Base-by-base conservation (phyloP, 2,797 vertebrate genomes). In the Discoglossus pictus region DNA sequence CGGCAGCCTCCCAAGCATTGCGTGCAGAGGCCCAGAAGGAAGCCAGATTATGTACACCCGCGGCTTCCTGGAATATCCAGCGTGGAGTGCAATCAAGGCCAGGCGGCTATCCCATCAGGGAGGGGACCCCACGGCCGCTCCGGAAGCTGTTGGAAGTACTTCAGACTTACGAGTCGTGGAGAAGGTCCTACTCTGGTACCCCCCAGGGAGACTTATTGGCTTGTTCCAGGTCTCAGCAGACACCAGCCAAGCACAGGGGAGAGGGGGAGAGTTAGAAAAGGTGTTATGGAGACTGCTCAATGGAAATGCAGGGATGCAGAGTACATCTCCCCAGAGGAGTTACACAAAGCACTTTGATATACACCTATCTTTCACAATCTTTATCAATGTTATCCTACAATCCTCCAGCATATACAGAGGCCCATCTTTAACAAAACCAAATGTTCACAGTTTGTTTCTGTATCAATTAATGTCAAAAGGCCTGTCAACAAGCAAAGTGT, bases 101-200 rank as follows among this genome's bases (percentile, higher is more conserved):
- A 71, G 36, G 68, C 60, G 52, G 60, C 68, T 56, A 64, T 63
- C 68, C 68, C 68, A 56, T 71, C 53, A 63, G 68, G 60, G 60
- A 71, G 60, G 68, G 59, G 52, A 71, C 68, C 67, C 59, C 68
- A 39, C 43, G 24, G 46, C 60, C 43, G 44, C 43, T 71, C 52
- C 60, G 68, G 68, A 71, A 71, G 68, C 68, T 71, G 52, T 71
- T 71, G 68, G 68, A 71, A 71, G 59, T 62, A 71, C 60, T 71
- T 71, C 42, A 71, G 68, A 71, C 60, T 64, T 56, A 36, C 1
- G 55, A 62, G 60, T 51, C 48, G 68, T 64, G 36, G 18, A n/a
- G 53, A 63, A 51, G 59, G 25, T 12, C 52, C 52, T 51, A 25
- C 52, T 48, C 36, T 43, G 25, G 43, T 42, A 55, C 50, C 38